Percentiles rank a stretch among this genome's conserved stretches.
phyloP scores from a whole-genome alignment of 1,140 invertebrate genomes.

The Anadara kagoshimensis region DNA sequence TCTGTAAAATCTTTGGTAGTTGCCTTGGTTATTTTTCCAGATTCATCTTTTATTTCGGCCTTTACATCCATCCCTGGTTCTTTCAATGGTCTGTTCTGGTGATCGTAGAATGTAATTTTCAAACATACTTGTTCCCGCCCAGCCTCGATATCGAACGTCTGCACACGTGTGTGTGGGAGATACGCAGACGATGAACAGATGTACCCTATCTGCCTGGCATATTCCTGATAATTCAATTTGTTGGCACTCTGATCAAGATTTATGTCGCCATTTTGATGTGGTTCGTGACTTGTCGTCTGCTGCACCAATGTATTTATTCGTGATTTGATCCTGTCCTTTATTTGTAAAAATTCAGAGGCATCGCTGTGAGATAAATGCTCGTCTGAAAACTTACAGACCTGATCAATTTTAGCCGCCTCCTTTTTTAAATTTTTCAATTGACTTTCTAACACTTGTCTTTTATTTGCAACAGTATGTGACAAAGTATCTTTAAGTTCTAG shows the following conservation, averaged over 20 bases:
- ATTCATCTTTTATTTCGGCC: conserved; percentile 25
- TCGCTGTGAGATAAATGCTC: conserved; percentile 35
- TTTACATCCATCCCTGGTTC: conserved; percentile 26
- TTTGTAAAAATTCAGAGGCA: conserved; percentile 28
- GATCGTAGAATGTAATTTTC: conserved; percentile 20
- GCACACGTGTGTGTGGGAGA: conserved; percentile 31
- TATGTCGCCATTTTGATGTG: conserved; percentile 20
- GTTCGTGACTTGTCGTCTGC: conserved; percentile 4
- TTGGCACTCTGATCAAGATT: conserved; percentile 14
- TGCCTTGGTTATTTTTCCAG: conserved; percentile 11
- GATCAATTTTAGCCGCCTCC: conserved; percentile 21
- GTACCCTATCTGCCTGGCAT: conserved; percentile 24
- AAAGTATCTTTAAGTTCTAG: conserved; percentile 20
- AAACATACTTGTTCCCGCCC: conserved; percentile 26
- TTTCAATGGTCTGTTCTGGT: conserved; percentile 26
- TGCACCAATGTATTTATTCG: conserved; percentile 18
- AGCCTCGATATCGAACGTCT: conserved; percentile 18
- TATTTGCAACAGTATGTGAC: conserved; percentile 13
- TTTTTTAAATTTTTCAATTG: conserved; percentile 8
- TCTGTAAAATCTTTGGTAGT: conserved; percentile 8
- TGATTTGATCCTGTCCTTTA: conserved; percentile 29
- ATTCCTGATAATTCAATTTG: conserved; percentile 16
- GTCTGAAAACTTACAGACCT: conserved; percentile 34
- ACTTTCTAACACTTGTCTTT: conserved; percentile 17
- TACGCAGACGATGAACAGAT: conserved; percentile 22